phyloP scores from a whole-genome alignment of 1,140 invertebrate genomes.

The Armadillidium nasatum region DNA sequence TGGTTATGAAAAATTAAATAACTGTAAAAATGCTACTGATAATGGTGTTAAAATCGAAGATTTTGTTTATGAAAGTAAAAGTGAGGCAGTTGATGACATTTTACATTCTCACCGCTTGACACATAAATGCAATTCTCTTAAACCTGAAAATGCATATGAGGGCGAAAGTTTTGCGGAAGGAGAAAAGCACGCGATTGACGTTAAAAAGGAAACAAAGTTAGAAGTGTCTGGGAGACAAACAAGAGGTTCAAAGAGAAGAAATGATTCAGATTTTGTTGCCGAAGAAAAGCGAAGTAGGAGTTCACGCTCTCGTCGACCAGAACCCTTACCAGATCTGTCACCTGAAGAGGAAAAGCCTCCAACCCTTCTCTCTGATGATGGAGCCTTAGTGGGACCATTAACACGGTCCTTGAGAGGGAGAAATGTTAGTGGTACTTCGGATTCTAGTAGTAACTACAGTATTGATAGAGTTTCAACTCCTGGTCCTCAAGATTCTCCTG shows the following conservation, averaged over 20 bases:
- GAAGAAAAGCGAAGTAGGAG: constrained; percentile 32
- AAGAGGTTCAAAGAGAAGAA: constrained; percentile 28
- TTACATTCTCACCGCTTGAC: too few relatives aligned
- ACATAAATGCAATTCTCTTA: too few relatives aligned
- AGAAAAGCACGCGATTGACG: constrained; percentile 23
- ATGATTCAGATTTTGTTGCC: constrained; percentile 27
- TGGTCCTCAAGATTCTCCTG: constrained; percentile 26
- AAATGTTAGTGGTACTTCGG: constrained; percentile 36
- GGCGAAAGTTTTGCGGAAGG: constrained; percentile 12
- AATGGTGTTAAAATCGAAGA: constrained; percentile 21
- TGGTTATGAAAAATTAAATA: constrained; percentile 8
- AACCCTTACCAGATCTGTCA: constrained; percentile 25
- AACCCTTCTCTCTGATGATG: constrained; percentile 31
- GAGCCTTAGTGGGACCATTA: constrained; percentile 16
- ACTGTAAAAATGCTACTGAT: constrained; percentile 29
- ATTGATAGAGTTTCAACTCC: constrained; percentile 30
- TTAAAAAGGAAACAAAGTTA: constrained; percentile 27
- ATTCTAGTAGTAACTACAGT: constrained; percentile 38
- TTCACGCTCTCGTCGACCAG: constrained; percentile 24
- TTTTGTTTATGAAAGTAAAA: too few relatives aligned
- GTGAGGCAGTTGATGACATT: too few relatives aligned
- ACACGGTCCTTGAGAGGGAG: constrained; percentile 24
- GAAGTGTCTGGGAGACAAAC: constrained; percentile 31
- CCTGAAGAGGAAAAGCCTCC: constrained; percentile 29
- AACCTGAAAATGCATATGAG: constrained; percentile 23